phyloP scores from a whole-genome alignment of 2,888 invertebrate species.

The Gortyna flavago region DNA sequence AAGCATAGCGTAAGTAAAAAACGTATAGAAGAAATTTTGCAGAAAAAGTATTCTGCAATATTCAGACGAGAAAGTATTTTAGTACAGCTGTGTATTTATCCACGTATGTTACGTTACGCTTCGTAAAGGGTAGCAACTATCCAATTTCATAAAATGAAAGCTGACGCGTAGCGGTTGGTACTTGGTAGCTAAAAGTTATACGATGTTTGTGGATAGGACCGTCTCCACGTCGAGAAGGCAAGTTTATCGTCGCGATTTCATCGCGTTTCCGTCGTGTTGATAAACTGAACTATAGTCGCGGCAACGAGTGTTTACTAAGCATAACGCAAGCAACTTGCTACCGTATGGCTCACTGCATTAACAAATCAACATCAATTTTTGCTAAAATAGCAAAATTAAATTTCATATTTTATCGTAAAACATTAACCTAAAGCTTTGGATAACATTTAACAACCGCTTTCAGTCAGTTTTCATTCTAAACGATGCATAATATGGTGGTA shows the following conservation, averaged over 20 bases:
- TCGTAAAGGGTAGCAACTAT: conserved; percentile 62
- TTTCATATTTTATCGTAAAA: conserved; percentile 17
- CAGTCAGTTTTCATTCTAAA: conserved; percentile 52
- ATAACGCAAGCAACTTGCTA: conserved; percentile 40
- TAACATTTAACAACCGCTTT: conserved; percentile 43
- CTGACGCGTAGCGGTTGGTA: conserved; percentile 63
- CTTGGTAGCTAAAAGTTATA: conserved; percentile 59
- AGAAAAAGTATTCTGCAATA: conserved; percentile 47
- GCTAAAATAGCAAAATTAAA: conserved; percentile 1
- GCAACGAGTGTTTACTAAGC: conserved; percentile 62
- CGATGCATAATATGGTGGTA: conserved; percentile 36
- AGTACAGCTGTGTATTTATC: conserved; percentile 40
- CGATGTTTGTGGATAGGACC: conserved; percentile 66
- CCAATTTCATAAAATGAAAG: conserved; percentile 67
- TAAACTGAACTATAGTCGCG: conserved; percentile 71
- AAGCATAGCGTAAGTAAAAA: conserved; percentile 49
- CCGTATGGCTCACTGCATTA: conserved; percentile 41
- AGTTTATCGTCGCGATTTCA: conserved; percentile 75
- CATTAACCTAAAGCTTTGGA: conserved; percentile 13
- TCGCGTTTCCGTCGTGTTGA: conserved; percentile 74
- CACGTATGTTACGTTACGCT: conserved; percentile 52
- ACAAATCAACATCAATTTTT: conserved; percentile 33
- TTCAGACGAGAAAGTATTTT: conserved; percentile 42
- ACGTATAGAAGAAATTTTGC: conserved; percentile 26
- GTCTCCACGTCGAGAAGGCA: conserved; percentile 67